A percentile compares a stretch with the other conserved stretches of the same genome.
phyloP scores from a whole-genome alignment of 1,140 invertebrate genomes.

The Proctacanthus coquilletti region DNA sequence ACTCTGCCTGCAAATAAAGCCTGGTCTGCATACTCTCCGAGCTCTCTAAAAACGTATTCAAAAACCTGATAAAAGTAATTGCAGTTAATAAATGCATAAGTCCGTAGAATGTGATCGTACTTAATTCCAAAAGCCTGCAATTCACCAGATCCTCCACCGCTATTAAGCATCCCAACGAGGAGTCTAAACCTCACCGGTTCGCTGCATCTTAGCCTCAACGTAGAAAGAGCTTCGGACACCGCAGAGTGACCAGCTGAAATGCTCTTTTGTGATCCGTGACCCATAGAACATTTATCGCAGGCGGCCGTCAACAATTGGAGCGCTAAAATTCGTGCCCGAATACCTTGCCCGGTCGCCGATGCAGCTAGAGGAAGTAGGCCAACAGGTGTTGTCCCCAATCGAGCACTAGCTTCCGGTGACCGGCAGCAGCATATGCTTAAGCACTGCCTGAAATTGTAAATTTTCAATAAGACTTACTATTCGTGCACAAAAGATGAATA shows the following conservation, averaged over 20 bases:
- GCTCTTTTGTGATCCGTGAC: conserved; percentile 20
- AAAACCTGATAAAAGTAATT: conserved; percentile 34
- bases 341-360: conserved; percentile 36
- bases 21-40: conserved; percentile 55
- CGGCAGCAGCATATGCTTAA: conserved; percentile 59
- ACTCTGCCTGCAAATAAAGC: conserved; percentile 78
- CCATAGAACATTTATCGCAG: conserved; percentile 45
- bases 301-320: conserved; percentile 57
- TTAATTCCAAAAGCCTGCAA: conserved; percentile 66
- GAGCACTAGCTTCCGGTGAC: conserved; percentile 55
- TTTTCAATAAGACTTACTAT: background rate
- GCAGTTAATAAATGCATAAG: background rate
- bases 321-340: conserved; percentile 23
- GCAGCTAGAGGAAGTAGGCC: conserved; percentile 75
- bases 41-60: conserved; percentile 67
- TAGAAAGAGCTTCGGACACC: conserved; percentile 80
- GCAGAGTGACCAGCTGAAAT: conserved; percentile 48
- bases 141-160: conserved; percentile 46
- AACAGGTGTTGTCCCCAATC: conserved; percentile 57
- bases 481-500: background rate
- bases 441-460: conserved; percentile 46
- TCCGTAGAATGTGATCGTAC: conserved; percentile 11
- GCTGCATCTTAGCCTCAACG: conserved; percentile 70
- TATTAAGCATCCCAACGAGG: conserved; percentile 71
- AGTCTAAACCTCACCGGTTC: conserved; percentile 85